Base-by-base conservation (phyloP, 2,797 vertebrate species). In the Cyprinodon diabolis region DNA sequence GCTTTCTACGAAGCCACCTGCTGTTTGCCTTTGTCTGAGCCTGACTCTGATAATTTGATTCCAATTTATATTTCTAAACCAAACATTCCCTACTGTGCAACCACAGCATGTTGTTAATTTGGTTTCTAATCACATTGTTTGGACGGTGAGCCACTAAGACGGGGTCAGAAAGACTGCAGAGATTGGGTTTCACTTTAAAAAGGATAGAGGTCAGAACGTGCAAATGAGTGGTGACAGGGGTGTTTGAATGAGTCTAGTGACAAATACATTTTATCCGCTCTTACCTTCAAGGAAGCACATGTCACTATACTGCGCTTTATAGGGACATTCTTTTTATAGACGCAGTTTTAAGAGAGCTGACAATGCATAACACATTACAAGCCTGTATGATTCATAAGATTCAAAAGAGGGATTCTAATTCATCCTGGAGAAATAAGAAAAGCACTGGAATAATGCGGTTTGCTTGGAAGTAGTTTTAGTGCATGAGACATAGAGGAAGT, bases 21-120 rank as follows among this genome's bases (percentile, higher is more conserved):
- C 89, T 85, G 89, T 79, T 86, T 72, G 58, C 76, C 68, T 72
- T 75, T 69, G 78, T 77, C 79, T 75, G 76, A 83, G 78, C 75
- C 87, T 86, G 89, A 86, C 85, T 87, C 79, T 79, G 84, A 82
- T 75, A 79, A 90, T 89, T 89, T 87, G 88, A 93, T 87, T 81
- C 86, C 81, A 89, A 95, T 93, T 93, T 83, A 87, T 90, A 90
- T 85, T 89, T 91, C 85, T 75, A 74, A 90, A 86, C 74, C 74
- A 51, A 72, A 84, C 91, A 85, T 89, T 67, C 89, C 84, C 86
- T 56, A 85, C 91, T 92, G 89, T 72, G 90, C 81, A 75, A 85
- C 87, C 90, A 78, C 91, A 91, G 91, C 87, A 72, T 90, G 91
- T 79, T 81, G 87, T 90, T 94, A 92, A 94, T 94, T 93, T 88